Conservation (phyloP, 2,888 invertebrate genomes). For the Phasia obesa region DNA sequence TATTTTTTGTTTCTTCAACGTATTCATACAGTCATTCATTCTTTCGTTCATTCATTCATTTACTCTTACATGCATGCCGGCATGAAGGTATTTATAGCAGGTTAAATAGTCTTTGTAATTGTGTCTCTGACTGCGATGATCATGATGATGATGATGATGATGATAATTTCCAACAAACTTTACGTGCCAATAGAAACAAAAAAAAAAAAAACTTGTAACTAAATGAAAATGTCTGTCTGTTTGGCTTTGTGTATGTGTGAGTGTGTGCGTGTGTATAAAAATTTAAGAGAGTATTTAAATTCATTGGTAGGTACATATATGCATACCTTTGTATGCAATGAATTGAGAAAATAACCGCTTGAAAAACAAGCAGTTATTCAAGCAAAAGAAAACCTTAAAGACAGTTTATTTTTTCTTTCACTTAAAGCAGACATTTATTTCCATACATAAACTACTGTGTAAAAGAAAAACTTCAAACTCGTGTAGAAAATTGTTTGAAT, state of each 20-base stretch:
- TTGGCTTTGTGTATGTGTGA: not conserved
- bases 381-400: constrained; percentile 40
- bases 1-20: not conserved
- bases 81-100: constrained; percentile 2
- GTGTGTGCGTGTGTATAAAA: not conserved
- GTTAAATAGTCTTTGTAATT: constrained; percentile 41
- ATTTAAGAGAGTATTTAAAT: constrained; percentile 29
- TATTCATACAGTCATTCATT: constrained; percentile 36
- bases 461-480: constrained; percentile 34
- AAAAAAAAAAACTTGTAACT: constrained; percentile 25
- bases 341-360: not conserved
- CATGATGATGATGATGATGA: constrained; percentile 45
- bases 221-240: constrained; percentile 11
- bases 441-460: constrained; percentile 17
- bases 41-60: constrained; percentile 4
- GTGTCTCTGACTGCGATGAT: constrained; percentile 21
- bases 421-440: constrained; percentile 15
- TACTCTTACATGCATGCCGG: not conserved
- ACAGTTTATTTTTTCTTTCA: not conserved
- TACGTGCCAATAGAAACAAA: constrained; percentile 62
- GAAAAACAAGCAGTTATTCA: constrained; percentile 31
- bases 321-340: not conserved
- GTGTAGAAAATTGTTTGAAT: constrained; percentile 15
- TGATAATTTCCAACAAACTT: constrained; percentile 67
- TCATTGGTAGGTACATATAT: constrained; percentile 3